Evolutionary conservation across 2,113 vertebrate genomes (phyloP).

Genomic region (Osmerus mordax): DNA sequence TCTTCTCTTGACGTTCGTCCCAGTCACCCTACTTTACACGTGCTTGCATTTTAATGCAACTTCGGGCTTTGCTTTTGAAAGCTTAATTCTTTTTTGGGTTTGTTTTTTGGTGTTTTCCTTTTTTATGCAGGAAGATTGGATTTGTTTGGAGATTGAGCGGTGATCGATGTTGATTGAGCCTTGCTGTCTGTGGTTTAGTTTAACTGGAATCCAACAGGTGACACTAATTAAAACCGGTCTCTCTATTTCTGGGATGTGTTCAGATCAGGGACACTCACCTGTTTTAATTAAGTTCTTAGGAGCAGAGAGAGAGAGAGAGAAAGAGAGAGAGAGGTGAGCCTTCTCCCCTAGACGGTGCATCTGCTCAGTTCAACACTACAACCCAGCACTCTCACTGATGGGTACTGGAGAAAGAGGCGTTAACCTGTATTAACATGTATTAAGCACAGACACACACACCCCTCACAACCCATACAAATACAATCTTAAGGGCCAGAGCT

Average conservation of each 20-base stretch:
- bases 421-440: too few species aligned
- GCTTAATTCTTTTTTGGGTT: not conserved
- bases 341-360: too few species aligned
- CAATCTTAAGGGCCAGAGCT: too few species aligned
- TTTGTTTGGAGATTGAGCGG: slow-evolving; percentile 40
- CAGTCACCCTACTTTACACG: slow-evolving; percentile 31
- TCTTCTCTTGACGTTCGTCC: not conserved
- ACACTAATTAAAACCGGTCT: slow-evolving; percentile 57
- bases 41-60: slow-evolving; percentile 18
- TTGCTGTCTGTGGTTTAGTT: slow-evolving; percentile 32
- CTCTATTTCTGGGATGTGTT: too few species aligned
- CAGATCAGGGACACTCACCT: not conserved
- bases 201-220: slow-evolving; percentile 67
- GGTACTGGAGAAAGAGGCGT: too few species aligned
- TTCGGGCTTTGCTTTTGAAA: too few species aligned
- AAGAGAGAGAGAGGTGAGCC: too few species aligned
- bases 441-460: too few species aligned
- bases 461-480: too few species aligned
- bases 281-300: not conserved
- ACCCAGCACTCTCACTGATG: too few species aligned
- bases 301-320: too few species aligned
- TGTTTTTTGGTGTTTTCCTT: slow-evolving; percentile 27
- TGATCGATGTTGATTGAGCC: slow-evolving; percentile 29
- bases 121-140: slow-evolving; percentile 29
- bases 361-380: too few species aligned